Conservation (phyloP, 2,888 invertebrate genomes). For the Phortica magna region DNA sequence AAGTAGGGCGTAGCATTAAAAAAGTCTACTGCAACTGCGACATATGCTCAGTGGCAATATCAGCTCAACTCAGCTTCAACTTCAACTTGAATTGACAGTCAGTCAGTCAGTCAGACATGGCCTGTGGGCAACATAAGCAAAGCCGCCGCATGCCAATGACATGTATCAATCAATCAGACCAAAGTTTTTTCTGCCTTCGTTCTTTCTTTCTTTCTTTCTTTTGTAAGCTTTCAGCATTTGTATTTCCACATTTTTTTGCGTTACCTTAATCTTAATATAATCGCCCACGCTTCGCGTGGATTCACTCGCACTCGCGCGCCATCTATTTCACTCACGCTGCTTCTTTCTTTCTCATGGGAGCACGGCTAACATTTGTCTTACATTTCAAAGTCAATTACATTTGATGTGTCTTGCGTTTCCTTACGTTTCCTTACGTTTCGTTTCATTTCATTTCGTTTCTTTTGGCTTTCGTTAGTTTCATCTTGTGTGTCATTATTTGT, state of each 20-base stretch:
- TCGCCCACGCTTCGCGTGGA: not conserved
- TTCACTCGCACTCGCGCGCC: not conserved
- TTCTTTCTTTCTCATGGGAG: not conserved
- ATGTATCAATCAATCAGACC: not conserved
- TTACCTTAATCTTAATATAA: too few relatives aligned
- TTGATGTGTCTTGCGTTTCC: conserved; percentile 46
- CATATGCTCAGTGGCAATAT: too few relatives aligned
- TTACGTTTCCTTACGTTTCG: not conserved
- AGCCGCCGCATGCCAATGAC: too few relatives aligned
- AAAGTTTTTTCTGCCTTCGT: too few relatives aligned
- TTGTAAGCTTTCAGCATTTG: not conserved
- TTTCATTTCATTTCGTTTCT: not conserved
- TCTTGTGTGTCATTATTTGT: not conserved
- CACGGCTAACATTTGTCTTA: conserved; percentile 55
- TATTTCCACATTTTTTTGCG: not conserved
- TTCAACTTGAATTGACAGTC: too few relatives aligned
- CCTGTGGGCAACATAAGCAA: too few relatives aligned
- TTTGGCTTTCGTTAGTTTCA: not conserved
- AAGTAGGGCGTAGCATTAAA: too few relatives aligned
- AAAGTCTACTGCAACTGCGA: too few relatives aligned
- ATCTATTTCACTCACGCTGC: not conserved
- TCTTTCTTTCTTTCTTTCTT: too few relatives aligned
- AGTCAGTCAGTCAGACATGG: too few relatives aligned
- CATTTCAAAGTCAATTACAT: conserved; percentile 69
- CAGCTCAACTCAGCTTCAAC: too few relatives aligned